Conservation (phyloP, 2,113 vertebrate genomes). For the Corvus hawaiiensis region DNA sequence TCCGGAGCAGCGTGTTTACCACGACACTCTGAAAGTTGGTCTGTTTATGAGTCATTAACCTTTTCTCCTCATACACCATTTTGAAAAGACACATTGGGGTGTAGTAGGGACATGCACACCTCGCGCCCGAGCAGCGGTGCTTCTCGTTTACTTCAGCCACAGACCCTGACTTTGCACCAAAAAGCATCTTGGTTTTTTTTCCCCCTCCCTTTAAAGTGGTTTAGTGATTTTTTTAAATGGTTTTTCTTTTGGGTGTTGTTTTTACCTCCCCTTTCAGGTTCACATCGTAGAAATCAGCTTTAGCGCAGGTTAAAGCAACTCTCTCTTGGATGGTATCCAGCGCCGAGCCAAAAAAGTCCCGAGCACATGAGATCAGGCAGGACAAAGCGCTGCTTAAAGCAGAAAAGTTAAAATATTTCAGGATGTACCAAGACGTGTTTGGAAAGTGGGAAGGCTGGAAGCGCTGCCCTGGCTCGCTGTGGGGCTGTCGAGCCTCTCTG, state of each 20-base stretch:
- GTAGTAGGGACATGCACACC: slow-evolving; percentile 8
- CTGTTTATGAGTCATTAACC: slow-evolving; percentile 51
- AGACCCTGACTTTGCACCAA: not conserved
- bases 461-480: slow-evolving; percentile 33
- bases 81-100: slow-evolving; percentile 30
- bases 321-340: slow-evolving; percentile 64
- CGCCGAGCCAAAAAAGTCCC: slow-evolving; percentile 68
- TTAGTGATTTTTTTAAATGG: not conserved
- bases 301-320: slow-evolving; percentile 59
- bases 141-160: not conserved
- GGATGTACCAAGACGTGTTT: slow-evolving; percentile 49
- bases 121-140: not conserved
- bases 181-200: not conserved
- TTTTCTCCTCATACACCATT: slow-evolving; percentile 40
- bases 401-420: slow-evolving; percentile 60
- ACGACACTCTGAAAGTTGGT: slow-evolving; percentile 40
- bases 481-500: not conserved
- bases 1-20: not conserved
- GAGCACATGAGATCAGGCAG: slow-evolving; percentile 45
- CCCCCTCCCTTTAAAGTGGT: slow-evolving; percentile 7
- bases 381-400: slow-evolving; percentile 50
- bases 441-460: slow-evolving; percentile 45
- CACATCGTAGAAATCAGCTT: slow-evolving; percentile 6
- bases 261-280: slow-evolving; percentile 37
- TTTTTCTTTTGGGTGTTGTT: not conserved